These are phyloP conservation scores for Galago senegalensis DNA, from an alignment of 2,797 vertebrate genomes.

Conservation along the genomic window DNA sequence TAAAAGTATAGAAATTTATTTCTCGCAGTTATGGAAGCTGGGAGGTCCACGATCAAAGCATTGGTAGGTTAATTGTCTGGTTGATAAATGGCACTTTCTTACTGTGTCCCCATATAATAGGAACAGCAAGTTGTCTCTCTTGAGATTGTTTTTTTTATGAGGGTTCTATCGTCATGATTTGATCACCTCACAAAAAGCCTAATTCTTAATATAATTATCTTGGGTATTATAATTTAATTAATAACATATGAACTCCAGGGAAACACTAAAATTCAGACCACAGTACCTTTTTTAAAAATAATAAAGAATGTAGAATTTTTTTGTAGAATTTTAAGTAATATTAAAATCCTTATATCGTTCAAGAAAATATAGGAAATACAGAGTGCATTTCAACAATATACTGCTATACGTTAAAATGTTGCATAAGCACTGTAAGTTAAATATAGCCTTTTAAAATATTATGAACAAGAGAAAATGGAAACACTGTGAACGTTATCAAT, in stretches of 20 bases:
- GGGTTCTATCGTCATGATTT: too few relatives aligned
- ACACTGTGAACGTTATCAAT: background rate
- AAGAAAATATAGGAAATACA: background rate
- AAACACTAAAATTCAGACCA: background rate
- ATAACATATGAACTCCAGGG: background rate
- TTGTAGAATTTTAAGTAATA: background rate
- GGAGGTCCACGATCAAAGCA: too few relatives aligned
- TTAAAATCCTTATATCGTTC: background rate
- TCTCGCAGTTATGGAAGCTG: too few relatives aligned
- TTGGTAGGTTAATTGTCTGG: too few relatives aligned
- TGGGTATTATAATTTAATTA: background rate
- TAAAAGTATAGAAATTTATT: too few relatives aligned
- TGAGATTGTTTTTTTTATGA: too few relatives aligned
- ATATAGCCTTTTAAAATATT: background rate
- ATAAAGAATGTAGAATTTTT: background rate
- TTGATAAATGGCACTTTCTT: too few relatives aligned
- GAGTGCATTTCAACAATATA: background rate
- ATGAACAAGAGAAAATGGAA: background rate
- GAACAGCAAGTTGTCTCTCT: too few relatives aligned
- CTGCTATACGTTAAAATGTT: background rate
- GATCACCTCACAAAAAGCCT: too few relatives aligned
- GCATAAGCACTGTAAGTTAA: background rate
- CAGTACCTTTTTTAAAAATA: background rate
- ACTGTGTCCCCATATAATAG: too few relatives aligned
- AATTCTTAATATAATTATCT: background rate